Evolutionary conservation across 1,140 invertebrate genomes (phyloP), one percentile per base, ranked within the genome.

Genomic region (Pinna nobilis): DNA sequence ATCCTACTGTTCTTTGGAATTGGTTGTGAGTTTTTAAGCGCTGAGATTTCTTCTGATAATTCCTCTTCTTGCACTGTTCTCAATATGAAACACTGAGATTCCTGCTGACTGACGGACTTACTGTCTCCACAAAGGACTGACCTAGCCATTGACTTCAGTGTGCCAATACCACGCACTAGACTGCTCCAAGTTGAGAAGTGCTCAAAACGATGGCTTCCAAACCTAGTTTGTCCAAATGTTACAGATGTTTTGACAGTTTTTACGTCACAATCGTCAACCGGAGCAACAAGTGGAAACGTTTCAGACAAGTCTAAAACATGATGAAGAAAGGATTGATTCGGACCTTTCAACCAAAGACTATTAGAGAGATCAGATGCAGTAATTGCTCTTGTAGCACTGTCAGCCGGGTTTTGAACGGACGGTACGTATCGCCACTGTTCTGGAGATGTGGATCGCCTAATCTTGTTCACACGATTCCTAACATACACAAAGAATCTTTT

Each of bases 401-500:
- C 70, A 4, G 70, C 64, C 37, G 74, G 69, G 32, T 72, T 72
- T 18, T 25, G 1, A 47, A 39, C 49, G 4, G 68, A 61, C 32
- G 49, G 15, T 1, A 71, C 63, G 61, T 63, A 76, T 1, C 5
- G 0, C 76, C 70, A 77, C 25, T 77, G 61, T 32, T 32, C 13
- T 5, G 49, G 30, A 33, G 28, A 30, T 41, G 64, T 41, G 7
- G 60, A 41, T 18, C 28, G 41, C 4, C 23, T 25, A 15, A 77
- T 77, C 35, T 55, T 53, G 11, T 57, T 50, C 18, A 77, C 70
- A 15, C 78, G 30, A 44, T 80, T 77, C 13, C 18, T n/a, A 28
- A 76, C 66, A 30, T 79, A 73, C 6, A 66, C 37, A 63, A 65
- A 65, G 39, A 79, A 76, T 25, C 70, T 35, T 23, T 67, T 9